Evolutionary conservation across 2,888 invertebrate genomes (phyloP), one percentile per base, ranked within the genome.

Genomic region (Chaitophorus viminalis): DNA sequence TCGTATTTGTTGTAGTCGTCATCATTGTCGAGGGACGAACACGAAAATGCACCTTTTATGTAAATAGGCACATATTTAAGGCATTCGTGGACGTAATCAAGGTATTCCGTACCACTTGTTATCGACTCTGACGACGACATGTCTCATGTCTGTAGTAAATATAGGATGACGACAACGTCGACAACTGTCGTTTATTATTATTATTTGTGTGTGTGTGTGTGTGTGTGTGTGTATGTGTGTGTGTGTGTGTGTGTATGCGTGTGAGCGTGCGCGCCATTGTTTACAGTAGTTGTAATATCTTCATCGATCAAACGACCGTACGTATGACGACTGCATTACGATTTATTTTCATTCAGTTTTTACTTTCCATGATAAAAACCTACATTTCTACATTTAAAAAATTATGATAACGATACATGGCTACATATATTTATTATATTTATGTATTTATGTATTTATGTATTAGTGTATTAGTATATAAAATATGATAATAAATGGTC

Each of bases 61-160:
- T 79, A 87, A n/a, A 87, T 72, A 0, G 78, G 8, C n/a, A 79
- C 72, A 25, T 36, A 79, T 31, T 87, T 74, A 14, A 87, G 86
- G 3, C 79, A 39, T 25, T 87, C 54, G 21, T 60, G 65, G 18
- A 86, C 72, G 72, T 70, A 21, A 29, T 86, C 70, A 0, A 36
- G 52, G 21, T 72, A 36, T 25, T 86, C 86, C 29, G 36, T 25
- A 39, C 60, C 74, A 39, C 60, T 76, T 1, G 65, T 4, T 14
- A 17, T 31, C 8, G 75, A 31, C 46, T 39, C 76, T 9, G 84
- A 68, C 9, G 74, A 54, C 21, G 54, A 39, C 68, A 70, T 39
- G 60, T 25, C 60, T 21, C n/a, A n/a, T n/a, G n/a, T n/a, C n/a
- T n/a, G n/a, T n/a, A n/a, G n/a, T n/a, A n/a, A n/a, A n/a, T n/a